phyloP scores from a whole-genome alignment of 2,113 vertebrate genomes.

The Grammomys surdaster region DNA sequence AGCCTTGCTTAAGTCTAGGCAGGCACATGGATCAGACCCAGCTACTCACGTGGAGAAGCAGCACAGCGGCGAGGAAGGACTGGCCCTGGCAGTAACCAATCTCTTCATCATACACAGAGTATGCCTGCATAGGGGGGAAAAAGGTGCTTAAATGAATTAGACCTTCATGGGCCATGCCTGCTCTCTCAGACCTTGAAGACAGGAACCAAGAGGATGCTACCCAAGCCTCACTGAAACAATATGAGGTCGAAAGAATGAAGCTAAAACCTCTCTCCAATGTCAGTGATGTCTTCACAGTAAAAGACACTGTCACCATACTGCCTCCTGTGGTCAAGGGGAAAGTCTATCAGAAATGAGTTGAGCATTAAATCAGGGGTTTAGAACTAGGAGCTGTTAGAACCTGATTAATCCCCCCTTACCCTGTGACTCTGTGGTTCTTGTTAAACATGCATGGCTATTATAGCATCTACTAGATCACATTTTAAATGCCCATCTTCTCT shows the following conservation, averaged over 20 bases:
- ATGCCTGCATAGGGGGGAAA: slow-evolving; percentile 89
- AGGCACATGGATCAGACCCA: neutral
- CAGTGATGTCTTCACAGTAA: neutral
- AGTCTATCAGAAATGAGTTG: slow-evolving; percentile 33
- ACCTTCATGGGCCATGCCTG: neutral
- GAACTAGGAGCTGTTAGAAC: too few relatives aligned
- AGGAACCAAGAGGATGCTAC: neutral
- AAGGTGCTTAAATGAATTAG: neutral
- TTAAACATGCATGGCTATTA: neutral
- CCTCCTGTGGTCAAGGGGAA: neutral
- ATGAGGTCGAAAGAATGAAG: neutral
- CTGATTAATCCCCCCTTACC: neutral
- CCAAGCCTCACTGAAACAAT: neutral
- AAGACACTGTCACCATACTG: neutral
- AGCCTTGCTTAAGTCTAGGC: neutral
- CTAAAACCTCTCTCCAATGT: neutral
- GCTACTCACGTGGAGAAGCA: slow-evolving; percentile 96
- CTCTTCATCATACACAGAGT: slow-evolving; percentile 99
- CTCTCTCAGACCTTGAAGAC: neutral
- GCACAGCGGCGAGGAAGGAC: slow-evolving; percentile 98
- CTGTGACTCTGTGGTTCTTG: neutral
- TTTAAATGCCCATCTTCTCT: neutral
- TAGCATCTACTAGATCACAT: neutral
- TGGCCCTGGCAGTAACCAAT: slow-evolving; percentile 99
- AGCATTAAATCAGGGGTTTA: neutral